phyloP scores from a whole-genome alignment of 2,888 invertebrate species.

The Heterodera filipjevi region DNA sequence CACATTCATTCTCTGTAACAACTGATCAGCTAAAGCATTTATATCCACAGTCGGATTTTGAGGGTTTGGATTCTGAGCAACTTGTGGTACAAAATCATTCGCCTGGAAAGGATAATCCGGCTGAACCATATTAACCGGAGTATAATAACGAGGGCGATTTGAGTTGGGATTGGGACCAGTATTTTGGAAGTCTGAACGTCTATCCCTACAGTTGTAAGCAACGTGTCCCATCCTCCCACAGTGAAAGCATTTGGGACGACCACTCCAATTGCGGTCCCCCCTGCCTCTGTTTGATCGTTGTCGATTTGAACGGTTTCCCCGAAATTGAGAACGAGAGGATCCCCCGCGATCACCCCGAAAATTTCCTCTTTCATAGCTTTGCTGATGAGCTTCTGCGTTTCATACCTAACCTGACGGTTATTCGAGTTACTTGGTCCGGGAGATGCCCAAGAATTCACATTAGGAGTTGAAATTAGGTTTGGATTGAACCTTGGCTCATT shows the following conservation, averaged over 20 bases:
- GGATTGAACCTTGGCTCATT: background rate
- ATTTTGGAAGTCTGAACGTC: background rate
- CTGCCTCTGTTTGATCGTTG: background rate
- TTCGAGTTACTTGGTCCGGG: background rate
- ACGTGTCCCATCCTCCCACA: background rate
- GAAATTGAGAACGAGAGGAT: background rate
- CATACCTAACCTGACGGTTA: constrained; percentile 5
- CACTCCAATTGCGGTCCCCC: background rate
- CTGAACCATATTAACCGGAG: background rate
- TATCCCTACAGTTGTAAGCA: background rate
- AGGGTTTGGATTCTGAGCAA: background rate
- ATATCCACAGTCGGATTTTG: background rate
- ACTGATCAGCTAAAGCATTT: background rate
- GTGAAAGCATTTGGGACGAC: background rate
- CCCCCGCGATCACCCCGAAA: background rate
- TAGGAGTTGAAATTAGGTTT: background rate
- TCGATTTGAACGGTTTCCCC: too few relatives aligned
- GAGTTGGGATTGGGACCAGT: background rate
- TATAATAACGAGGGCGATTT: background rate
- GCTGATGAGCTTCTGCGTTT: background rate
- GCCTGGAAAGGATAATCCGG: background rate
- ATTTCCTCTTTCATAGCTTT: background rate
- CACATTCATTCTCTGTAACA: background rate
- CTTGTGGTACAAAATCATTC: background rate
- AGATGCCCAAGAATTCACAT: background rate